Evolutionary conservation across 2,888 invertebrate species (phyloP), one percentile per base, ranked within the genome.

Genomic region (Biston betularia): DNA sequence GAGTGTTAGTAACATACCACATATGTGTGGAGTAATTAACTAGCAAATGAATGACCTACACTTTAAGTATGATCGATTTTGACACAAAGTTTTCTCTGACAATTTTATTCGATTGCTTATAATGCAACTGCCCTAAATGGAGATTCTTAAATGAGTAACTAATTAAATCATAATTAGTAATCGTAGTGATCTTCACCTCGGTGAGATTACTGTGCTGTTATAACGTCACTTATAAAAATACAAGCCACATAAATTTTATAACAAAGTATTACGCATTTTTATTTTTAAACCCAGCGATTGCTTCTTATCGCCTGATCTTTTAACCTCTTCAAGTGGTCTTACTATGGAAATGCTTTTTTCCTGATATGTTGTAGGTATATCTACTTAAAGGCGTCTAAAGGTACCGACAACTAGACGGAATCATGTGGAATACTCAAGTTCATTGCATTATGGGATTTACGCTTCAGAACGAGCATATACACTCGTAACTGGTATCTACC

Each of bases 241-340:
- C 73, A 68, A 75, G 63, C 73, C 69, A 71, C 77, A 77, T 77
- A n/a, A n/a, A n/a, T n/a, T 10, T 73, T 76, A 57, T 40, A 66
- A 79, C 73, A 58, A 42, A 49, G 76, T 68, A 79, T 82, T 73
- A 77, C 79, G 69, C 79, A 80, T 81, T 78, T 74, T 82, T 87
- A 87, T 87, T 86, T 86, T 83, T 82, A 74, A 82, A 83, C 80
- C 66, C 73, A 69, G 70, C 76, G 81, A 84, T 84, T 81, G 75
- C 73, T 62, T 71, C 75, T 85, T 88, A 88, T 88, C 87, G 75
- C 73, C 65, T 87, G 86, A 86, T 85, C 85, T 85, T 79, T 80
- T 87, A 84, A 87, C 88, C 67, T 76, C 83, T 75, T 76, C 73
- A 73, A 78, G 79, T 81, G 81, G 81, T 75, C 72, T 71, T 71